These are phyloP conservation scores for Orius insidiosus DNA, from an alignment of 1,140 invertebrate genomes.

Conservation along the genomic window DNA sequence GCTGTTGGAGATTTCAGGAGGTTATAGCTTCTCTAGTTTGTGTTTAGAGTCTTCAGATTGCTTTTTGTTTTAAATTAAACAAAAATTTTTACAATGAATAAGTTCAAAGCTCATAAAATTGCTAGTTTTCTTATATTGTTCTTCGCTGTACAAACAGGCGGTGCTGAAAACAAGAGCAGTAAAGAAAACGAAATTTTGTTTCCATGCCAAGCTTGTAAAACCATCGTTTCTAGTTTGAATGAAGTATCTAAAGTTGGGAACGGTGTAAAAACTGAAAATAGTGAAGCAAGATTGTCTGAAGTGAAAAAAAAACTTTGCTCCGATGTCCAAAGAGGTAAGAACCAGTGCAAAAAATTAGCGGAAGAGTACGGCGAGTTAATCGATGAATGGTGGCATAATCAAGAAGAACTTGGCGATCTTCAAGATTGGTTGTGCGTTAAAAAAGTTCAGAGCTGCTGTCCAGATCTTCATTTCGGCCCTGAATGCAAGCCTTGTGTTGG, in stretches of 20 bases:
- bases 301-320: constrained; percentile 75
- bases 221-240: constrained; percentile 31
- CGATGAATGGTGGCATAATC: constrained; percentile 81
- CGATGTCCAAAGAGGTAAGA: constrained; percentile 46
- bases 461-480: constrained; percentile 67
- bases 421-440: constrained; percentile 70
- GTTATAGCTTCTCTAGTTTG: too few relatives aligned
- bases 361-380: constrained; percentile 66
- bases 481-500: constrained; percentile 72
- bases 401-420: constrained; percentile 49
- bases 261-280: too few relatives aligned
- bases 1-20: too few relatives aligned
- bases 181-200: constrained; percentile 26
- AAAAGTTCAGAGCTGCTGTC: constrained; percentile 70
- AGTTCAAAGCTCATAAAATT: too few relatives aligned
- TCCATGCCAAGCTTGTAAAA: constrained; percentile 63
- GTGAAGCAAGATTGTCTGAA: constrained; percentile 46
- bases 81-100: too few relatives aligned
- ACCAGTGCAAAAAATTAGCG: constrained; percentile 61
- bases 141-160: too few relatives aligned
- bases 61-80: too few relatives aligned
- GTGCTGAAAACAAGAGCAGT: too few relatives aligned
- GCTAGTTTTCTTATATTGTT: too few relatives aligned
- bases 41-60: too few relatives aligned
- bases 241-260: too few relatives aligned